Conservation (phyloP, 37 sponge, comb jelly and placozoan genomes). For the Spongilla lacustris region DNA sequence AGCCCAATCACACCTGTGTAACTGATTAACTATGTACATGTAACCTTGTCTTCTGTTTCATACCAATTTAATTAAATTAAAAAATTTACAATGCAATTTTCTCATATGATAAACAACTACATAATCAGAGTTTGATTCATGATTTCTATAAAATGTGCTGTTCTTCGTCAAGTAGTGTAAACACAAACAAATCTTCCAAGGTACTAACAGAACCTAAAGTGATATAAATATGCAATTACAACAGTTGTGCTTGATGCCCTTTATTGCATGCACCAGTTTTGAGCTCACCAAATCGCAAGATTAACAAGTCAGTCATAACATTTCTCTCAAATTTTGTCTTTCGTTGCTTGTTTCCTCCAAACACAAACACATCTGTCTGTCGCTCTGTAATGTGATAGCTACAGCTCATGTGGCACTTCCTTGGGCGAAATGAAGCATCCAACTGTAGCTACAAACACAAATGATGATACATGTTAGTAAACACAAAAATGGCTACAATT, state of each 20-base stretch:
- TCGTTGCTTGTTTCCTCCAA: constrained; percentile 15
- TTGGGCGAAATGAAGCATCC: neutral
- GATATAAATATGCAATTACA: too few species aligned
- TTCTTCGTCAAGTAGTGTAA: neutral
- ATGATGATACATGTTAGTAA: too few species aligned
- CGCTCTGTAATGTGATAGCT: neutral
- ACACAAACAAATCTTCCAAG: neutral
- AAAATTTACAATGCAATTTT: neutral
- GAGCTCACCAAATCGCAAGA: constrained; percentile 5
- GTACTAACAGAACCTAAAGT: neutral
- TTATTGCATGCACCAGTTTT: too few species aligned
- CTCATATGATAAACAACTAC: neutral
- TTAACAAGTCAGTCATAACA: neutral
- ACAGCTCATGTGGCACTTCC: constrained; percentile 10
- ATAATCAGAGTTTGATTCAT: neutral
- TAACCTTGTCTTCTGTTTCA: too few species aligned
- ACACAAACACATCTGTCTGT: constrained; percentile 12
- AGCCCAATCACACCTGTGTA: too few species aligned
- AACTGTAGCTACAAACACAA: neutral
- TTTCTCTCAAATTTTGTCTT: constrained; percentile 6
- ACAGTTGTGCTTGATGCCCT: neutral
- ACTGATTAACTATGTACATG: too few species aligned
- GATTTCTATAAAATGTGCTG: neutral
- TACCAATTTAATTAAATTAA: too few species aligned
- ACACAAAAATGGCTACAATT: too few species aligned